Conservation (phyloP, 35 echinoderm and acorn worm species). For the Ptychodera flava region DNA sequence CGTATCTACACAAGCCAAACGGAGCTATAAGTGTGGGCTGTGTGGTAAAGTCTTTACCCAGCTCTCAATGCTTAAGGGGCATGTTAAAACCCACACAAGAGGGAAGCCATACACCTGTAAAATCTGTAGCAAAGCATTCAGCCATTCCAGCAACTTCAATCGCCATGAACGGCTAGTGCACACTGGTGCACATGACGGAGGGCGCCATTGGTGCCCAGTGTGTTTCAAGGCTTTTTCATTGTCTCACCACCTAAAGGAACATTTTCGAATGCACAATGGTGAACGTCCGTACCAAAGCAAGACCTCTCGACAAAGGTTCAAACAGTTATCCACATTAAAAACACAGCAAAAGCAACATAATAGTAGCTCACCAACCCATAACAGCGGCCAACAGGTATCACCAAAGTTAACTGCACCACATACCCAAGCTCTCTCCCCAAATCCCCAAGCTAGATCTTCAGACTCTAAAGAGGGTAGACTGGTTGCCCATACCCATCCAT, state of each 20-base stretch:
- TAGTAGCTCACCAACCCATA: too few relatives aligned
- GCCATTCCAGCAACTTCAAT: constrained; percentile 11
- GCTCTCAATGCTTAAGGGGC: not conserved
- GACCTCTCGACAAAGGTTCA: not conserved
- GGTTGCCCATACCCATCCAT: not conserved
- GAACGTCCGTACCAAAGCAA: constrained; percentile 27
- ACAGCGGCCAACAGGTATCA: too few relatives aligned
- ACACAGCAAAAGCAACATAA: not conserved
- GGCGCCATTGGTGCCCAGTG: constrained; percentile 42
- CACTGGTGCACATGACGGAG: constrained; percentile 11
- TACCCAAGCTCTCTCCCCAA: not conserved
- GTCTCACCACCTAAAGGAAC: constrained; percentile 34
- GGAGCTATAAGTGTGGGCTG: not conserved
- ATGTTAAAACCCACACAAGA: constrained; percentile 20
- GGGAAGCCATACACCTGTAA: constrained; percentile 39
- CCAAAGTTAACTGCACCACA: too few relatives aligned
- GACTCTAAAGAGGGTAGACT: not conserved
- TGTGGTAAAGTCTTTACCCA: not conserved
- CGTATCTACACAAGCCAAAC: not conserved
- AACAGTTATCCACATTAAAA: not conserved
- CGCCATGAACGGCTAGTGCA: constrained; percentile 29
- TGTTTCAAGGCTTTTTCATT: constrained; percentile 51
- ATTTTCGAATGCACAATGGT: constrained; percentile 49
- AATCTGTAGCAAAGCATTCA: constrained; percentile 32
- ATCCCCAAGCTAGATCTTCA: not conserved